Evolutionary conservation across 2,797 vertebrate species (phyloP), one percentile per base, ranked within the genome.

Genomic region (Enteromius radiatus): DNA sequence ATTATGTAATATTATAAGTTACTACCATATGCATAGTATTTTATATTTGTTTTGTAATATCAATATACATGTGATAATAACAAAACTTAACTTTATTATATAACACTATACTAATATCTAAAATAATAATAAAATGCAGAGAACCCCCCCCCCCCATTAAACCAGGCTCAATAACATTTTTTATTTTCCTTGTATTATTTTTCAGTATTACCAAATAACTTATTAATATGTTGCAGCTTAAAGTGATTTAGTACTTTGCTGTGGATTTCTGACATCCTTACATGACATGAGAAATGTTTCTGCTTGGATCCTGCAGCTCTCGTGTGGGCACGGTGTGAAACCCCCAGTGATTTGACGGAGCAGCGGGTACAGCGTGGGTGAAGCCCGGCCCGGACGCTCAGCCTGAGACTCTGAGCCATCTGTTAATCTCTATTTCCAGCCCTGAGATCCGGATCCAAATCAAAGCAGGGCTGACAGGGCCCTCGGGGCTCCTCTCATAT

Each of bases 381-480:
- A 87, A 79, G 87, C 86, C 91, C 89, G 87, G 88, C 91, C 91
- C 89, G 31, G 47, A 28, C 70, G 47, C 87, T 90, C 91, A 88
- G 86, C 85, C 90, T 91, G 92, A 91, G 90, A 77, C 80, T 73
- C 41, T 80, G 88, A n/a, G n/a, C 93, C 94, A 95, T 95, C 94
- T 95, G 94, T 89, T 90, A 84, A 78, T 82, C 89, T 93, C 91
- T 92, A 93, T 94, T 93, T 94, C 89, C 92, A 93, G 90, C 91
- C 86, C 87, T 86, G 76, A 87, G 89, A 86, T 83, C 88, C 91
- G 85, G 88, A 86, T 84, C 88, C 91, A 85, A 88, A 83, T 83
- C 85, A 87, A 87, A 84, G 82, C 65, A 61, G 65, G 76, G 71
- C 80, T 82, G 77, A 82, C 52, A 76, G 56, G 33, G 63, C 79